Evolutionary conservation across 2,113 vertebrate genomes (phyloP), one percentile per base, ranked within the genome.

Genomic region (Dromaius novaehollandiae): DNA sequence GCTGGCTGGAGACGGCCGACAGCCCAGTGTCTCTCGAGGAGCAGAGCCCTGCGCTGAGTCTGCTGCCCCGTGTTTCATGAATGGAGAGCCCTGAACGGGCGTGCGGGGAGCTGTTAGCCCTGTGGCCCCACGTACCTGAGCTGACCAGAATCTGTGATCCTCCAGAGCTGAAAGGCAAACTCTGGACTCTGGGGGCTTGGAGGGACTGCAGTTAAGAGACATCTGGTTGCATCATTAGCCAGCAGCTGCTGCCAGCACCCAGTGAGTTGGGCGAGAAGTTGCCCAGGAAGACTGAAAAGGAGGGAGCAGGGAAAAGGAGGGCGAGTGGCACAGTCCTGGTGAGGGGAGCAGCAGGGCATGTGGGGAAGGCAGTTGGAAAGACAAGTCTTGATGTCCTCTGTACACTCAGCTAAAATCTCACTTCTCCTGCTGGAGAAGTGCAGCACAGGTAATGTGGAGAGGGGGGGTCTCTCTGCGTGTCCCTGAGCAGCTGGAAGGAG

Each of bases 81-180:
- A 96, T 96, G 97, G 80, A 93, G 92, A 96, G 89, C 50, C 65
- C 74, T 84, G 88, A 94, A 93, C 88, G 93, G 86, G 79, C 40
- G 93, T 89, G 91, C 89, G 0, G 0, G 38, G 89, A 95, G 73
- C 73, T 46, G 6, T 69, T 64, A 68, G 61, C 58, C 51, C 3
- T 28, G 36, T 36, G 64, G 51, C 63, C 73, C 56, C 1, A 3
- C 21, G 22, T 10, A 82, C 79, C 71, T 36, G 65, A 83, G 68
- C 85, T 14, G 74, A 91, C 77, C 88, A 93, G 75, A 83, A 48
- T 18, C 61, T 34, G 26, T 0, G 2, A 38, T 56, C 69, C 87
- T 78, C 73, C 32, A 75, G 64, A 86, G n/a, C 60, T 51, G 28
- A 6, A 55, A 88, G 88, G 79, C 82, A 75, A 90, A 56, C 22